A percentile compares a stretch with the other conserved stretches of the same genome.
Conservation (phyloP, 2,797 vertebrate species). For the Graptemys geographica region DNA sequence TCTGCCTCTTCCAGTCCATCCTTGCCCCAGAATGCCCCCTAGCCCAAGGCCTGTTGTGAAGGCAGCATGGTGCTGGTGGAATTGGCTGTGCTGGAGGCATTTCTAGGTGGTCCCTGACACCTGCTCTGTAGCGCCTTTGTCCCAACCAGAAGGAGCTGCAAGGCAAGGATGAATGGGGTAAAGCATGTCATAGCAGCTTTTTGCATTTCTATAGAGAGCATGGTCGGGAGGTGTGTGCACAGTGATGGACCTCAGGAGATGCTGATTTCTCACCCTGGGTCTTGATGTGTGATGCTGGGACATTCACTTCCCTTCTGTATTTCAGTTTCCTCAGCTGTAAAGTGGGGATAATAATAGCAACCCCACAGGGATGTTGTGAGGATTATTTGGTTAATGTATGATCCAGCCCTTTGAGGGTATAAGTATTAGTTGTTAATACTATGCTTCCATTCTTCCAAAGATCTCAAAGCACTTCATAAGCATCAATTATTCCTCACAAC, state of each 20-base stretch:
- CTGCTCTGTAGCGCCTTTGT: too few species aligned
- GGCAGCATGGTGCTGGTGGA: background rate
- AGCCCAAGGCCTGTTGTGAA: background rate
- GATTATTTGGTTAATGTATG: background rate
- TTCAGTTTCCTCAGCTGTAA: background rate
- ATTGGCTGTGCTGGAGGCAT: background rate
- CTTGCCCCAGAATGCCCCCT: background rate
- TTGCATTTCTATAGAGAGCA: background rate
- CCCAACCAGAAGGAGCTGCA: background rate
- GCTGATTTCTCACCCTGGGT: background rate
- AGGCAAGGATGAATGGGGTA: background rate
- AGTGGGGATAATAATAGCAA: background rate
- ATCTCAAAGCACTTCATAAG: background rate
- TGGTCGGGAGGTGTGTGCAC: background rate
- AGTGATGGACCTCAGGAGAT: background rate
- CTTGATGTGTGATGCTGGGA: background rate
- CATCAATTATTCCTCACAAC: background rate
- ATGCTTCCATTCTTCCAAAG: background rate
- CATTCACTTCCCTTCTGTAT: background rate
- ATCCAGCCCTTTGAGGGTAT: background rate
- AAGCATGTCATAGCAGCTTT: background rate
- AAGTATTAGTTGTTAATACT: background rate
- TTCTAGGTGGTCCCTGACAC: rapidly evolving
- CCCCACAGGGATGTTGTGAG: background rate
- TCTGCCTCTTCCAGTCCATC: background rate